A percentile compares a stretch with the other conserved stretches of the same genome.
These are phyloP conservation scores for Cyrtonyx montezumae DNA, from an alignment of 2,113 vertebrate species.

Conservation along the genomic window DNA sequence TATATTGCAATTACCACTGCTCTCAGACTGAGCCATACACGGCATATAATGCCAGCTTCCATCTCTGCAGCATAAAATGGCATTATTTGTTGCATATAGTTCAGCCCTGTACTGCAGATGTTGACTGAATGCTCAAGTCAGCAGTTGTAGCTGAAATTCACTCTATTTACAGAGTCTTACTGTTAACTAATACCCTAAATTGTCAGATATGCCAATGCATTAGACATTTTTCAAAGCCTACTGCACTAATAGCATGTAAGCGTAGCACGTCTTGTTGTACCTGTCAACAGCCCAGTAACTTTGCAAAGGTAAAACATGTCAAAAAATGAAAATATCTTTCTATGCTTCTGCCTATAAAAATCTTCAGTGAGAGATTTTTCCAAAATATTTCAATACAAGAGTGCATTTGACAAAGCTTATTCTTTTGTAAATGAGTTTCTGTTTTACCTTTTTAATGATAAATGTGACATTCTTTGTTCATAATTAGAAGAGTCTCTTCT, in stretches of 20 bases:
- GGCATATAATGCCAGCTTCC: conserved; percentile 25
- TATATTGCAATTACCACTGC: conserved; percentile 86
- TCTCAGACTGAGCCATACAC: conserved; percentile 69
- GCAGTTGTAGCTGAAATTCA: not conserved
- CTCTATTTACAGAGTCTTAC: conserved; percentile 40
- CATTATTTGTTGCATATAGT: conserved; percentile 35
- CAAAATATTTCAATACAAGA: not conserved
- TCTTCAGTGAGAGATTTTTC: not conserved
- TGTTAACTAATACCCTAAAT: conserved; percentile 56
- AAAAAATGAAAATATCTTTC: conserved; percentile 30
- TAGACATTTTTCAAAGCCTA: conserved; percentile 44
- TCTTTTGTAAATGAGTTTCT: not conserved
- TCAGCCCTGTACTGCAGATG: not conserved
- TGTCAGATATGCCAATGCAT: conserved; percentile 59
- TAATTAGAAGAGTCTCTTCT: not conserved
- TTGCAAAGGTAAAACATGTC: conserved; percentile 47
- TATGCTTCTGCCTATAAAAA: not conserved
- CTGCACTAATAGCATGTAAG: conserved; percentile 48
- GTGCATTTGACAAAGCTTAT: not conserved
- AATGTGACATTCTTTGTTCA: not conserved
- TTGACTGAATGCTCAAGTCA: conserved; percentile 47
- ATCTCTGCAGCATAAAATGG: not conserved
- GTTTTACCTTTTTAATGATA: not conserved
- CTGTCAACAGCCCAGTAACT: conserved; percentile 54
- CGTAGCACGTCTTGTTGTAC: not conserved